A percentile compares a stretch with the other conserved stretches of the same genome.
Evolutionary conservation across 2,888 invertebrate genomes (phyloP).

Genomic region (Mayetiola destructor): DNA sequence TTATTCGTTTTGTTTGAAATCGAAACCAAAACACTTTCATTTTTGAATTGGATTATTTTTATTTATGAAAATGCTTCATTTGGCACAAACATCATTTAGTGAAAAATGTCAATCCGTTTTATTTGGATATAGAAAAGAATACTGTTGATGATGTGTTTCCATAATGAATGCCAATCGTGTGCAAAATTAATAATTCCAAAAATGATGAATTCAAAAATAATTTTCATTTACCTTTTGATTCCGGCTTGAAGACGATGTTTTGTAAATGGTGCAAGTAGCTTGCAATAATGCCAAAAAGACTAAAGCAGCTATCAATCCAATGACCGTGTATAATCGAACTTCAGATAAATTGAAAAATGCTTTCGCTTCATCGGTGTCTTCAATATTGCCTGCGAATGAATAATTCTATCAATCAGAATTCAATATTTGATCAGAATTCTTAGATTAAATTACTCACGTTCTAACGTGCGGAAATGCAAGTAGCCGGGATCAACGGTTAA

Average conservation of each 20-base stretch:
- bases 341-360: slow-evolving; percentile 52
- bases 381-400: neutral
- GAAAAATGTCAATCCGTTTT: no score
- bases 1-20: no score
- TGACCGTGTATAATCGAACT: slow-evolving; percentile 65
- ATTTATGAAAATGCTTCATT: neutral
- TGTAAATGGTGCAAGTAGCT: slow-evolving; percentile 68
- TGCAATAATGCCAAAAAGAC: slow-evolving; percentile 67
- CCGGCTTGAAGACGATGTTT: slow-evolving; percentile 44
- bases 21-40: neutral
- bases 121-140: no score
- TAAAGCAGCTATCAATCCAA: slow-evolving; percentile 67
- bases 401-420: neutral
- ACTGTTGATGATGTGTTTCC: no score
- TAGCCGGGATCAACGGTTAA: slow-evolving; percentile 69
- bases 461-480: slow-evolving; percentile 53
- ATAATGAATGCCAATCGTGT: no score
- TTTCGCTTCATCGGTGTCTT: slow-evolving; percentile 22
- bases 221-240: slow-evolving; percentile 63
- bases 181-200: no score
- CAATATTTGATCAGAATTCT: neutral
- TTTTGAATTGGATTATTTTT: neutral
- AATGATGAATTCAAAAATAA: no score
- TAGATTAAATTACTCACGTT: slow-evolving; percentile 50
- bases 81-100: no score